Evolutionary conservation across 2,888 invertebrate genomes (phyloP).

Genomic region (Brachypterus glaber): DNA sequence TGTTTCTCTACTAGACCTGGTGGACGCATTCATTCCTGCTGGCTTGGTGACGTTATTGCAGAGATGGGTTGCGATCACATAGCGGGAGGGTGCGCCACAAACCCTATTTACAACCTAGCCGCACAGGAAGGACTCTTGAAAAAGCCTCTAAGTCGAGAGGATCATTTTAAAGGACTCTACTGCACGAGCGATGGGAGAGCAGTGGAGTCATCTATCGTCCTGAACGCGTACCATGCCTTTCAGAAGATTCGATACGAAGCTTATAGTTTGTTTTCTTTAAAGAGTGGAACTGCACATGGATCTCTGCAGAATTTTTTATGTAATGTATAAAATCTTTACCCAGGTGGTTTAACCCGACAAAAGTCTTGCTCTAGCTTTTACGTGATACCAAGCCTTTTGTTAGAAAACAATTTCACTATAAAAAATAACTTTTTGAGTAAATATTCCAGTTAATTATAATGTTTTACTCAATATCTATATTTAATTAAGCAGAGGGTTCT

Average conservation of each 20-base stretch:
- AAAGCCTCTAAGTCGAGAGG: constrained; percentile 47
- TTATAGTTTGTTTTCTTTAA: constrained; percentile 49
- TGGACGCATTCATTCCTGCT: constrained; percentile 68
- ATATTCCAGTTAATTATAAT: too few species aligned
- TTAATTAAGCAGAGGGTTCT: too few species aligned
- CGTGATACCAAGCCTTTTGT: too few species aligned
- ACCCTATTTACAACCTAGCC: constrained; percentile 61
- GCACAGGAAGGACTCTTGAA: constrained; percentile 58
- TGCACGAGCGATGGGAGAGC: constrained; percentile 63
- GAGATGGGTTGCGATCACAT: constrained; percentile 72
- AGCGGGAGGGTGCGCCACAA: constrained; percentile 59
- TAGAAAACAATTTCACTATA: too few species aligned
- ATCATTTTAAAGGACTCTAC: constrained; percentile 49
- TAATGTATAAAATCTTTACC: too few species aligned
- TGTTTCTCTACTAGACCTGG: constrained; percentile 49
- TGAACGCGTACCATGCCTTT: constrained; percentile 57
- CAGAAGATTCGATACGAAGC: constrained; percentile 60
- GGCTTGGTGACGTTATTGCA: constrained; percentile 65
- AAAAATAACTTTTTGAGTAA: too few species aligned
- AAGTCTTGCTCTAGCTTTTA: too few species aligned
- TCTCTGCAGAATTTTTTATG: constrained; percentile 55
- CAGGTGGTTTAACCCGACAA: too few species aligned
- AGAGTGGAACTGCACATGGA: constrained; percentile 54
- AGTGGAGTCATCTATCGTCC: constrained; percentile 52
- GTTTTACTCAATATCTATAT: too few species aligned